Evolutionary conservation across 1,140 invertebrate genomes (phyloP).

Genomic region (Thaumatotibia leucotreta): DNA sequence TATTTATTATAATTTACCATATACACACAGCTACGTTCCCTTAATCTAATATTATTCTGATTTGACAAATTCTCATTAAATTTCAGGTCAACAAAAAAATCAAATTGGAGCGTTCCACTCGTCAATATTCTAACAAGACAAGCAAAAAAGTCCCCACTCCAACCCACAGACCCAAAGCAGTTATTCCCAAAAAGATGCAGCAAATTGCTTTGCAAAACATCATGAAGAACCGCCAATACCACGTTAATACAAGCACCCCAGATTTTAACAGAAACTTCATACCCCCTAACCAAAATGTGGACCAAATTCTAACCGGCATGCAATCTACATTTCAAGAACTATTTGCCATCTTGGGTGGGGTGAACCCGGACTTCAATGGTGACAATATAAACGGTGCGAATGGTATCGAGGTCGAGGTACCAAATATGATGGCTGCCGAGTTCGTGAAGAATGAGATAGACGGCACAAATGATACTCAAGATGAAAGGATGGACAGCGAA

Average conservation of each 20-base stretch:
- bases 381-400: background rate
- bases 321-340: slow-evolving; percentile 35
- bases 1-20: too few relatives aligned
- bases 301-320: slow-evolving; percentile 17
- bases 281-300: slow-evolving; percentile 12
- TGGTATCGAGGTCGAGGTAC: slow-evolving; percentile 3
- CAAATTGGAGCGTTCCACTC: slow-evolving; percentile 25
- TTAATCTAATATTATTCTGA: background rate
- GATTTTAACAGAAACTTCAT: background rate
- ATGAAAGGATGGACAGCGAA: slow-evolving; percentile 31
- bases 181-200: slow-evolving; percentile 36
- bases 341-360: slow-evolving; percentile 35
- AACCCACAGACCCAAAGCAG: slow-evolving; percentile 34
- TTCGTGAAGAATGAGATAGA: background rate
- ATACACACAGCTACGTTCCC: too few relatives aligned
- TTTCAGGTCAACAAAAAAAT: slow-evolving; percentile 19
- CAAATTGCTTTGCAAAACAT: background rate
- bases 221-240: background rate
- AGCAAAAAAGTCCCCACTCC: slow-evolving; percentile 34
- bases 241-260: background rate
- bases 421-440: background rate
- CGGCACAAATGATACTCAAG: slow-evolving; percentile 20
- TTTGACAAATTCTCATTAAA: slow-evolving; percentile 21
- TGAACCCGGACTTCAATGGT: slow-evolving; percentile 20
- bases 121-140: slow-evolving; percentile 34